Base-by-base conservation (phyloP, 2,888 invertebrate species). In the Mythimna ferrago region DNA sequence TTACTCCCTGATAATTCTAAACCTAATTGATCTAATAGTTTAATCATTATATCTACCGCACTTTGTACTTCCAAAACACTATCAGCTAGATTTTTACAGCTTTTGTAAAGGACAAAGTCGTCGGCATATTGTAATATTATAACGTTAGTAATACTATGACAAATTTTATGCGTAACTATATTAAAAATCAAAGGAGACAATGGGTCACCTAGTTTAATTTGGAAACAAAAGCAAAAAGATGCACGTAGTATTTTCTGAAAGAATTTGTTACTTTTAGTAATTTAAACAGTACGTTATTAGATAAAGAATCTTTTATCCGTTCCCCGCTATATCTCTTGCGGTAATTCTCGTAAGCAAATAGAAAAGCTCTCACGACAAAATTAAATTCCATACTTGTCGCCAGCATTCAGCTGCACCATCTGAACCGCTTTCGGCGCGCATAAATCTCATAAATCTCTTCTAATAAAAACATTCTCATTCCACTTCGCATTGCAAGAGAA, bases 371-470 rank as follows among this genome's bases (percentile, higher is more conserved):
- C 81, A 87, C 82, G 87, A 88, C 82, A 85, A 90, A 92, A 93
- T 92, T 90, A 92, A 92, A 92, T 92, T 92, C 92, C 91, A 88
- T 88, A 88, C 89, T 90, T 89, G 89, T 88, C 88, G 86, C 86
- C 81, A 88, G 85, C 89, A 88, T 92, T 89, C 88, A 87, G 86
- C 84, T 92, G 89, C 88, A 88, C 86, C 90, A 87, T 85, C 88
- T 86, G 85, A 88, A 88, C 86, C 87, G 88, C 88, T 90, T 91
- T 89, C 72, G 81, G 76, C 79, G 85, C 80, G 86, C 86, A 89
- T 89, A 87, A 86, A 88, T 86, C 85, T 84, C 86, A 87, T 89
- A 88, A 86, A 88, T 89, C 86, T 90, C 76, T 86, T 84, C 86
- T 88, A 89, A 90, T 91, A 89, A 90, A 90, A 91, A 88, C 87